phyloP scores from a whole-genome alignment of 2,797 vertebrate genomes.

The Syncerus caffer region DNA sequence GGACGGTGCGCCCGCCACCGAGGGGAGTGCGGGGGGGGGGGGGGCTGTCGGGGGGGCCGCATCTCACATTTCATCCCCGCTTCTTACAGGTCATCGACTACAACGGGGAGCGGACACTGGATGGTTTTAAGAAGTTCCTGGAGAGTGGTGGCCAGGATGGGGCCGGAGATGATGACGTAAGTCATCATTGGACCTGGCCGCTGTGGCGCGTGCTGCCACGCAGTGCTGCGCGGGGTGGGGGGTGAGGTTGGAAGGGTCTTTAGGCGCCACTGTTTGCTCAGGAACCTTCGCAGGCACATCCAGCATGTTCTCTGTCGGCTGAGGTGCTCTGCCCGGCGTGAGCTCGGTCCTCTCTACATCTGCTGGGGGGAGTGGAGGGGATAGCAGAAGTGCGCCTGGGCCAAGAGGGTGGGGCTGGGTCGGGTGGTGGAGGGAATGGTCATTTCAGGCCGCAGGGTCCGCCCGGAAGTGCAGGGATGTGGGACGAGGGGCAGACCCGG shows the following conservation, averaged over 20 bases:
- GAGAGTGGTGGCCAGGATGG: conserved; percentile 97
- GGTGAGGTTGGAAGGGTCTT: not conserved
- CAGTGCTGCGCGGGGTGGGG: accelerated
- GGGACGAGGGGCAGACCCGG: not conserved
- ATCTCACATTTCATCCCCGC: not conserved
- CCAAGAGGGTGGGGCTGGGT: not conserved
- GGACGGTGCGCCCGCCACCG: conserved; percentile 83
- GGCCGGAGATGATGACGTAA: conserved; percentile 90
- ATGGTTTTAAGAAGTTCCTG: conserved; percentile 96
- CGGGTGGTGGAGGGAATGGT: not conserved
- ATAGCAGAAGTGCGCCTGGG: not conserved
- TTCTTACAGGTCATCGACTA: conserved; percentile 92
- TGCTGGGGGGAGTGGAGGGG: not conserved
- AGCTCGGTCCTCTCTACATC: not conserved
- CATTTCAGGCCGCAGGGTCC: not conserved
- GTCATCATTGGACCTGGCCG: not conserved
- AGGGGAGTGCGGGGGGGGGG: accelerated
- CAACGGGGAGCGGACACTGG: conserved; percentile 95
- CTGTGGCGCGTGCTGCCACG: accelerated
- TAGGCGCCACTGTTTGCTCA: accelerated
- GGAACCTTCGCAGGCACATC: accelerated
- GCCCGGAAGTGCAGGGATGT: not conserved
- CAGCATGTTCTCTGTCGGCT: accelerated
- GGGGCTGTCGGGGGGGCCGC: accelerated
- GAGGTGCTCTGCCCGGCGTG: accelerated